phyloP scores from a whole-genome alignment of 2,888 invertebrate species.

The Cosmia pyralina region DNA sequence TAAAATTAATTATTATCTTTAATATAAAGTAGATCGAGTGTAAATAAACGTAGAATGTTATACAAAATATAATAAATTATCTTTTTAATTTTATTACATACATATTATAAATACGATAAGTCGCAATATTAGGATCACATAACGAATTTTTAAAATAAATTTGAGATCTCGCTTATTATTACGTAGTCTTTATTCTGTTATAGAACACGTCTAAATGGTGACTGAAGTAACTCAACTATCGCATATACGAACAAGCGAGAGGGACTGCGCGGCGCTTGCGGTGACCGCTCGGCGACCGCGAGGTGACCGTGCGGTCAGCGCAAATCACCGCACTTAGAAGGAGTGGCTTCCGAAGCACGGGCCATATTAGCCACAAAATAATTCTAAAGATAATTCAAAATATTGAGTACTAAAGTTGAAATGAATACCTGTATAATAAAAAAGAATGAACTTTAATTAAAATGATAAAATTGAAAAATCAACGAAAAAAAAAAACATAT shows the following conservation, averaged over 20 bases:
- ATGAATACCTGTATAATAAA: neutral
- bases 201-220: conserved; percentile 88
- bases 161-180: conserved; percentile 91
- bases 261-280: conserved; percentile 72
- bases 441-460: neutral
- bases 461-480: conserved; percentile 8
- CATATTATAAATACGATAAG: conserved; percentile 86
- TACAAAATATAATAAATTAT: conserved; percentile 90
- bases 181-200: conserved; percentile 90
- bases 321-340: conserved; percentile 50
- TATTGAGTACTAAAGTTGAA: conserved; percentile 28
- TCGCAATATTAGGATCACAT: conserved; percentile 89
- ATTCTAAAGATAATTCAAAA: conserved; percentile 52
- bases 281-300: conserved; percentile 35
- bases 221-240: conserved; percentile 87
- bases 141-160: conserved; percentile 89
- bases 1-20: conserved; percentile 90
- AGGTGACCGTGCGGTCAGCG: conserved; percentile 30
- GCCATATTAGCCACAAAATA: conserved; percentile 71
- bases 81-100: conserved; percentile 85
- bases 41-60: conserved; percentile 90
- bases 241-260: conserved; percentile 88
- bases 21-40: conserved; percentile 89
- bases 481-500: neutral
- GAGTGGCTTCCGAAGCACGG: conserved; percentile 73